A percentile compares a stretch with the other conserved stretches of the same genome.
phyloP scores from a whole-genome alignment of 2,888 invertebrate genomes.

The Unio delphinus region DNA sequence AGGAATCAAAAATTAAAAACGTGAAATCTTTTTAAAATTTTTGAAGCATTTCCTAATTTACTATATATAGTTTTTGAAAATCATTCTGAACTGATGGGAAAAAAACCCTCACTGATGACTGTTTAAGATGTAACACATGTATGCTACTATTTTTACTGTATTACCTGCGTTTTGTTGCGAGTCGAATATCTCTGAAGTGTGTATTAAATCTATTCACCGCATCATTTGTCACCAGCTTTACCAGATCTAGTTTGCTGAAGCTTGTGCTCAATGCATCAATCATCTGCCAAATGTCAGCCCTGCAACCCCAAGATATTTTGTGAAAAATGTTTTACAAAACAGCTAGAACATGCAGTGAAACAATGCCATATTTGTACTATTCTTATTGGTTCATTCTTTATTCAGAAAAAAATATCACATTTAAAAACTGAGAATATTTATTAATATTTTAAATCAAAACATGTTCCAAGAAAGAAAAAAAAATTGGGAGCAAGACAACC shows the following conservation, averaged over 20 bases:
- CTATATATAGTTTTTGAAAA: neutral
- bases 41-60: too few species aligned
- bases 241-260: slow-evolving; percentile 83
- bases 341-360: too few species aligned
- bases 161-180: slow-evolving; percentile 40
- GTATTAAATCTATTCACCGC: slow-evolving; percentile 85
- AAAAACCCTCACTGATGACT: neutral
- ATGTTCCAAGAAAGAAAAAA: too few species aligned
- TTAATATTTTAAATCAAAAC: too few species aligned
- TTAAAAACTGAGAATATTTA: too few species aligned
- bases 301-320: slow-evolving; percentile 35
- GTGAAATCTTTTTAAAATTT: too few species aligned
- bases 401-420: too few species aligned
- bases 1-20: too few species aligned
- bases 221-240: slow-evolving; percentile 86
- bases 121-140: neutral
- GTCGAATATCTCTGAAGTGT: slow-evolving; percentile 81
- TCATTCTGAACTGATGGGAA: neutral
- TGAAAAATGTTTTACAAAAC: too few species aligned
- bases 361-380: too few species aligned
- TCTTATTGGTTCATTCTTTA: too few species aligned
- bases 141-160: slow-evolving; percentile 6
- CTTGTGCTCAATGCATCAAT: slow-evolving; percentile 84
- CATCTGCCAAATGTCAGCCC: slow-evolving; percentile 84
- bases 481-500: too few species aligned